A percentile compares a stretch with the other conserved stretches of the same genome.
Conservation (phyloP, 2,888 invertebrate species). For the Lutraria lutraria region DNA sequence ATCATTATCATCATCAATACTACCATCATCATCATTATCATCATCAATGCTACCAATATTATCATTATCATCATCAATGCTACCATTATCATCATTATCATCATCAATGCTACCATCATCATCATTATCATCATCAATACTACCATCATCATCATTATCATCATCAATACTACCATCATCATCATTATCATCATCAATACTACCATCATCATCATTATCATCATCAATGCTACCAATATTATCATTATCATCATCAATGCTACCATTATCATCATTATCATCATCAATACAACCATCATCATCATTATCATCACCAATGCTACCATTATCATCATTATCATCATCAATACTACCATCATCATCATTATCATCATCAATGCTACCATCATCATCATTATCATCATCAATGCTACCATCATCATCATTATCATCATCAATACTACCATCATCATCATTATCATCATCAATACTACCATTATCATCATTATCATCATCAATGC, state of each 20-base stretch:
- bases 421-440: background rate
- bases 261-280: background rate
- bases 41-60: too few relatives aligned
- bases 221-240: too few relatives aligned
- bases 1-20: too few relatives aligned
- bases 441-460: background rate
- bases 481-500: background rate
- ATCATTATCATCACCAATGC: background rate
- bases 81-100: background rate
- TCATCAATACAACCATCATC: background rate
- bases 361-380: too few relatives aligned
- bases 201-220: too few relatives aligned
- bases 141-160: background rate
- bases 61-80: background rate
- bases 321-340: background rate
- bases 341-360: too few relatives aligned
- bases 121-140: background rate
- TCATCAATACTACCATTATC: background rate
- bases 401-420: too few relatives aligned
- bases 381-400: too few relatives aligned
- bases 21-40: too few relatives aligned
- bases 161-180: too few relatives aligned
- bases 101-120: background rate
- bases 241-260: background rate
- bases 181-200: too few relatives aligned